These are phyloP conservation scores for Bathynomus jamesi DNA, from an alignment of 1,140 invertebrate genomes.

Conservation along the genomic window DNA sequence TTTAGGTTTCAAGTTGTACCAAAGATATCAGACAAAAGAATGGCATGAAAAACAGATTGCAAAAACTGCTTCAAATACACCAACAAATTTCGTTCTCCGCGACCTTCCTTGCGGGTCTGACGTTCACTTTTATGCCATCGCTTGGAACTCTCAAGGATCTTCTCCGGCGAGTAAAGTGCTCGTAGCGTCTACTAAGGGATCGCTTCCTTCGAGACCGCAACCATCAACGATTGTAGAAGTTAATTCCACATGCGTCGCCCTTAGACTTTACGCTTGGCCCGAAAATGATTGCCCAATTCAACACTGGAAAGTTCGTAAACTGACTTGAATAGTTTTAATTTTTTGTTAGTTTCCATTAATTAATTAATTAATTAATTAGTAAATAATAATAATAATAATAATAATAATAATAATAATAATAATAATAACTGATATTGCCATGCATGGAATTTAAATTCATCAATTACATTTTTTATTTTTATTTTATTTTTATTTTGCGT, in stretches of 20 bases:
- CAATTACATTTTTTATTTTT: too few relatives aligned
- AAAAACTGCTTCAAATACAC: neutral
- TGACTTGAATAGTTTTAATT: too few relatives aligned
- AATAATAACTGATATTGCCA: too few relatives aligned
- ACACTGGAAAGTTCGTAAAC: conserved; percentile 31
- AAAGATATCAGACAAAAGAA: neutral
- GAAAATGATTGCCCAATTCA: conserved; percentile 28
- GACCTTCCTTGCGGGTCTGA: conserved; percentile 22
- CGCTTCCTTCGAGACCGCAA: conserved; percentile 14
- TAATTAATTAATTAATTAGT: too few relatives aligned
- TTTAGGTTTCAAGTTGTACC: neutral
- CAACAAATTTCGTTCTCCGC: conserved; percentile 12
- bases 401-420: too few relatives aligned
- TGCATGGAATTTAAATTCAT: too few relatives aligned
- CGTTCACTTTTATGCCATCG: conserved; percentile 23
- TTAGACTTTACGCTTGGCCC: conserved; percentile 30
- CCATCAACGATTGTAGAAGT: conserved; percentile 24
- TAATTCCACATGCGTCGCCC: conserved; percentile 26
- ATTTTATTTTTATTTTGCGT: too few relatives aligned
- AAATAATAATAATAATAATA: too few relatives aligned
- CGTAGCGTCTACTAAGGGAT: conserved; percentile 15
- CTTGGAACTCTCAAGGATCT: conserved; percentile 24
- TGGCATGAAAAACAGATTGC: neutral
- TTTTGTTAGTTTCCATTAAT: too few relatives aligned
- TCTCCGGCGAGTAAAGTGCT: conserved; percentile 24